A percentile compares a stretch with the other conserved stretches of the same genome.
Conservation (phyloP, 2,113 vertebrate genomes). For the Rhinolophus sinicus region DNA sequence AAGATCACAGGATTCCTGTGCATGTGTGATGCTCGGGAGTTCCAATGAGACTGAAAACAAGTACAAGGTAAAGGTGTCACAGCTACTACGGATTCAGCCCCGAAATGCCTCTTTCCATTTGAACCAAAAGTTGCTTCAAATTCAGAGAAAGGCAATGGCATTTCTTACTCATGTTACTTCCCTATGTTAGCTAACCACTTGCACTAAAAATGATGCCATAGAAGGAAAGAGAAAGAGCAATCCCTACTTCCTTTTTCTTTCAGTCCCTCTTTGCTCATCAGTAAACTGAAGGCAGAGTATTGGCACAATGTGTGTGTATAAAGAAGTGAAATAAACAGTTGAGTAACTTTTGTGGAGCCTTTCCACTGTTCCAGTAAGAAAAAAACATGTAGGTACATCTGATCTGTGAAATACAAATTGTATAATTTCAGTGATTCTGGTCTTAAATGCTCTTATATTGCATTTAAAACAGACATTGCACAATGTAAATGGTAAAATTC, state of each 20-base stretch:
- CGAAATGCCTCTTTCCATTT: background rate
- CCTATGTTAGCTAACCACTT: background rate
- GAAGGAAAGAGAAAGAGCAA: background rate
- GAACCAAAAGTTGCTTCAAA: background rate
- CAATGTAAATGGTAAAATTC: background rate
- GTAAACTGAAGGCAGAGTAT: background rate
- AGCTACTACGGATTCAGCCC: background rate
- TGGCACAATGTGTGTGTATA: background rate
- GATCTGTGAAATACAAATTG: background rate
- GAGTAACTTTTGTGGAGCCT: background rate
- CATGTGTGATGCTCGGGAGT: background rate
- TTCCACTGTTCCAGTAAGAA: background rate
- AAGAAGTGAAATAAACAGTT: background rate
- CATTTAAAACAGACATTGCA: background rate
- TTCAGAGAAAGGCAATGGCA: background rate
- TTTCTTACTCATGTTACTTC: background rate
- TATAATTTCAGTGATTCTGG: background rate
- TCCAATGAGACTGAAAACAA: background rate
- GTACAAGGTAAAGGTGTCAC: background rate
- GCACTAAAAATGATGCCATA: background rate
- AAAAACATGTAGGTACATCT: background rate
- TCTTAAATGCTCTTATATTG: background rate
- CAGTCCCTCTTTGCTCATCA: background rate
- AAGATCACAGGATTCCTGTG: background rate
- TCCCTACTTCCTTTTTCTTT: background rate